Conservation (phyloP, 2,797 vertebrate species). For the Sebastes paucispinis region DNA sequence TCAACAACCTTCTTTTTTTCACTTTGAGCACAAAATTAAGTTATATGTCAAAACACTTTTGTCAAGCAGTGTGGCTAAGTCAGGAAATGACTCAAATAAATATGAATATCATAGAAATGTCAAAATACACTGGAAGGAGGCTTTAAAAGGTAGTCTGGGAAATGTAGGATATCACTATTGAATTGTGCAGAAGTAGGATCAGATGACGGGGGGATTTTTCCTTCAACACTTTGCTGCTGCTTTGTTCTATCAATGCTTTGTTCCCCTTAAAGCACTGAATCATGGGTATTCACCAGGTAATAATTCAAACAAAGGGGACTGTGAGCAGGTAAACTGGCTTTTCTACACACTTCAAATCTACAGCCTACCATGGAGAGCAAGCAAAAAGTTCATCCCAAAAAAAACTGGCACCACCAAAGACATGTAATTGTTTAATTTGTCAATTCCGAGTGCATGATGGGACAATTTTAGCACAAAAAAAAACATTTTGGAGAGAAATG, state of each 20-base stretch:
- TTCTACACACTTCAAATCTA: background rate
- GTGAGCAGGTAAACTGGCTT: background rate
- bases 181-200: background rate
- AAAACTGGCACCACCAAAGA: too few relatives aligned
- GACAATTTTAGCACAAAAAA: too few relatives aligned
- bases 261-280: constrained; percentile 8
- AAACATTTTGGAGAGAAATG: too few relatives aligned
- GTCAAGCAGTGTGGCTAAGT: too few relatives aligned
- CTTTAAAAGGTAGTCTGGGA: background rate
- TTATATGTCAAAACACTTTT: too few relatives aligned
- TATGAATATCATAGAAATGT: too few relatives aligned
- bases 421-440: too few relatives aligned
- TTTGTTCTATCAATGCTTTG: background rate
- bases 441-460: too few relatives aligned
- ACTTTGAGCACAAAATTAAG: too few relatives aligned
- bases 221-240: background rate
- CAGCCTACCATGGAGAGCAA: background rate
- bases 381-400: background rate
- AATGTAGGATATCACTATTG: background rate
- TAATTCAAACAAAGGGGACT: background rate
- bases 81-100: too few relatives aligned
- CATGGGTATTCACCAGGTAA: background rate
- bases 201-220: background rate
- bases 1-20: too few relatives aligned
- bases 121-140: too few relatives aligned